A percentile compares a stretch with the other conserved stretches of the same genome.
phyloP scores from a whole-genome alignment of 2,888 invertebrate species.

The Aromia moschata region DNA sequence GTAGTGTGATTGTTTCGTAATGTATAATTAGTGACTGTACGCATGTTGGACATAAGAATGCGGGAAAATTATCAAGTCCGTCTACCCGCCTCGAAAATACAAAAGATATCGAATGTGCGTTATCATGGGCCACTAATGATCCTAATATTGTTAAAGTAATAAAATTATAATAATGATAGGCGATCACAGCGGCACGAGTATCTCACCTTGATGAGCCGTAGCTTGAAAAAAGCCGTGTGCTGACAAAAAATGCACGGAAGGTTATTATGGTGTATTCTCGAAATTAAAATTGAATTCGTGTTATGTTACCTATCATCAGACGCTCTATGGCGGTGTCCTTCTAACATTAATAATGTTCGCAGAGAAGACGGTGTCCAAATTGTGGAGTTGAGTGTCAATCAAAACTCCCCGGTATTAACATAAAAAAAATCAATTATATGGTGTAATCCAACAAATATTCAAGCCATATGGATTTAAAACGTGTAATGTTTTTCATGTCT shows the following conservation, averaged over 20 bases:
- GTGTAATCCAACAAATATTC: too few relatives aligned
- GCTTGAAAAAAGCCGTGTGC: not conserved
- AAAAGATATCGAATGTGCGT: constrained; percentile 38
- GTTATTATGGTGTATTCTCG: not conserved
- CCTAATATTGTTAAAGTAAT: constrained; percentile 40
- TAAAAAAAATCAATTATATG: too few relatives aligned
- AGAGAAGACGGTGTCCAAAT: too few relatives aligned
- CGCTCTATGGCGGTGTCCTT: too few relatives aligned
- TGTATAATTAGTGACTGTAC: constrained; percentile 36
- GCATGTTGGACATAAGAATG: constrained; percentile 34
- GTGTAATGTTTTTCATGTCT: too few relatives aligned
- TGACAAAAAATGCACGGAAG: not conserved
- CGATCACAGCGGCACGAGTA: constrained; percentile 36
- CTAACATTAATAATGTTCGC: too few relatives aligned
- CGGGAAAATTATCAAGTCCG: constrained; percentile 37
- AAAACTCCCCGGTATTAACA: too few relatives aligned
- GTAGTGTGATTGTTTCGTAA: constrained; percentile 35
- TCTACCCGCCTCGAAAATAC: constrained; percentile 36
- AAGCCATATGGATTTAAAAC: too few relatives aligned
- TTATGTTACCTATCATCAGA: too few relatives aligned
- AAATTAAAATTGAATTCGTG: too few relatives aligned
- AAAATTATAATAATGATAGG: constrained; percentile 44
- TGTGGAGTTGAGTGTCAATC: too few relatives aligned
- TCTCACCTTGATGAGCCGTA: constrained; percentile 17
- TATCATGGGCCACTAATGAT: constrained; percentile 41